Evolutionary conservation across 2,888 invertebrate genomes (phyloP), one percentile per base, ranked within the genome.

Genomic region (Sphinx pinastri): DNA sequence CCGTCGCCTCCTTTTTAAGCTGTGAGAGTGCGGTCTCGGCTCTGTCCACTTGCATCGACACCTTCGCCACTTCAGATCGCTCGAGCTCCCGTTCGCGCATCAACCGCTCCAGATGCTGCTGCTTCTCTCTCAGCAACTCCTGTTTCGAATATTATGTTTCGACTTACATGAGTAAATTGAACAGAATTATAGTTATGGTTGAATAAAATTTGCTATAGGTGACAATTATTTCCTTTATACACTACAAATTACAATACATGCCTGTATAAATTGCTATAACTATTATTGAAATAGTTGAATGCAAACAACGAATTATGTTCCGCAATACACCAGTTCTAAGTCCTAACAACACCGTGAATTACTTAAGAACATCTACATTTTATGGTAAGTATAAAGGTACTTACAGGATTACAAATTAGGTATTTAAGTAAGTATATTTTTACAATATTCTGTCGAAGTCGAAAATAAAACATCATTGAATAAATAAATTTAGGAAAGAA

Each of bases 61-160:
- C 96, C 88, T 97, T 96, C 14, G 97, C 98, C 45, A 98, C 95
- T 88, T 99, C 98, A 49, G 97, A 96, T 79, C 98, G 95, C 86
- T 99, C 99, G 79, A 99, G 86, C 83, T 99, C 99, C 68, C 98
- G 94, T 87, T 99, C 99, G 74, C 97, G 96, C 88, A 99, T 95
- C 79, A 99, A 94, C 82, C 98, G 97, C 84, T 99, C 98, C 83
- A 99, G 96, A 85, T 99, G 99, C 76, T 97, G 97, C 84, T 99
- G 98, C 87, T 99, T 99, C 90, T 99, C 99, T 85, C 97, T 96
- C 72, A 99, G 93, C 51, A 98, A 95, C 88, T 98, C 98, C 98
- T 99, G 78, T 73, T 77, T 63, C 25, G 52, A 0, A 10, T 0
- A 67, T 51, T 25, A 38, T 38, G 5, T 38, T 38, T 51, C 51